Evolutionary conservation across 2,113 vertebrate genomes (phyloP), one percentile per base, ranked within the genome.

Genomic region (Urocitellus parryii): DNA sequence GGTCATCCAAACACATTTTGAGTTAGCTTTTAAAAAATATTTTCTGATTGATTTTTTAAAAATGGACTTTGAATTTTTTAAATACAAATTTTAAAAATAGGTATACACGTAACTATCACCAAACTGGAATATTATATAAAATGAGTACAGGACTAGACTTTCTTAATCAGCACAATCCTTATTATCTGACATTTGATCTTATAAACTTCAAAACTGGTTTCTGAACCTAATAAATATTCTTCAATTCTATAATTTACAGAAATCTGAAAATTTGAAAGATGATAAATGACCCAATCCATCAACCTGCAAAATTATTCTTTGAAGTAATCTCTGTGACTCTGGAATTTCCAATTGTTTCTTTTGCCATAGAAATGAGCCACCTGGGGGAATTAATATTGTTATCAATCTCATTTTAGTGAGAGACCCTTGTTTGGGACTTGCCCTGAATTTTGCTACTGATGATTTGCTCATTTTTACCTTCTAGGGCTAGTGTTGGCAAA

Each of bases 41-140:
- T 83, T 91, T 94, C 32, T 8, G 13, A 45, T 48, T 20, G 39
- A 18, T 42, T 81, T 51, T 58, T 92, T 53, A 63, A 82, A 79
- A 72, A 20, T 42, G n/a, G 20, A 77, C 17, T 89, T 77, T 87
- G 42, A 78, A 96, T 77, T 89, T 90, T 24, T 88, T 78, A 17
- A 94, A 27, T 18, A 11, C 34, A 65, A 8, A 63, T 1, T 68
- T 4, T n/a, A 34, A 39, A 27, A 42, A 14, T 39, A 61, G 25
- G 22, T 25, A 6, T 24, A 51, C 24, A 74, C 65, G 58, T 83
- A 83, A 65, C 9, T 72, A 39, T 2, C 11, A 22, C 61, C 13
- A 86, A 67, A 61, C 13, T 90, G 24, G 25, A 88, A 51, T 11
- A 56, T 34, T 48, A 88, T 53, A n/a, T 29, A 34, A 8, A 32